These are phyloP conservation scores for Willowsia nigromaculata DNA, from an alignment of 2,888 invertebrate species.

Conservation along the genomic window DNA sequence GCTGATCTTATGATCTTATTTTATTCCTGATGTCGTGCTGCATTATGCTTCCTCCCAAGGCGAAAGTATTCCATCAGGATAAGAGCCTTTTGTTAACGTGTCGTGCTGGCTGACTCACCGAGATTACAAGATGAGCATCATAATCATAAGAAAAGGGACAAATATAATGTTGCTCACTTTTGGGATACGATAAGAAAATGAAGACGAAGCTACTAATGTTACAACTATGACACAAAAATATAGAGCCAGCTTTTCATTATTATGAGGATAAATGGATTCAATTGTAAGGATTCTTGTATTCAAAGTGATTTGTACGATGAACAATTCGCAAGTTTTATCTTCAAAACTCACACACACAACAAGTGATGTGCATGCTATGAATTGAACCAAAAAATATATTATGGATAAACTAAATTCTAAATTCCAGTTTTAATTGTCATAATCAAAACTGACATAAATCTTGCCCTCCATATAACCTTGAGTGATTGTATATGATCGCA, in stretches of 20 bases:
- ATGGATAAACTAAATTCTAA: too few species aligned
- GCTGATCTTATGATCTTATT: conserved; percentile 47
- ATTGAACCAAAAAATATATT: too few species aligned
- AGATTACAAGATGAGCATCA: conserved; percentile 55
- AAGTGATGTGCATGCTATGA: too few species aligned
- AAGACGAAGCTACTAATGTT: background rate
- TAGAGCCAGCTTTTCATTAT: background rate
- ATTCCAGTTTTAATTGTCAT: too few species aligned
- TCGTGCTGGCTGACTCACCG: conserved; percentile 37
- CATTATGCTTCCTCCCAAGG: background rate
- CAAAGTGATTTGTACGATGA: too few species aligned
- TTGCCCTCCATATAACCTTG: too few species aligned
- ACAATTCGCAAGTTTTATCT: too few species aligned
- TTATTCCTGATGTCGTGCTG: background rate
- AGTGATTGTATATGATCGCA: too few species aligned
- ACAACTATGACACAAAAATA: background rate
- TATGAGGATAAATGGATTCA: too few species aligned
- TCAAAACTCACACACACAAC: too few species aligned
- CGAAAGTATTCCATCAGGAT: conserved; percentile 40
- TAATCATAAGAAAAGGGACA: conserved; percentile 23
- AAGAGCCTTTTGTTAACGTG: conserved; percentile 52
- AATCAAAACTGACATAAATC: too few species aligned
- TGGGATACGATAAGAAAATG: background rate
- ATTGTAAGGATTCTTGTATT: too few species aligned
- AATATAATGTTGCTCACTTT: background rate